Conservation (phyloP, 1,140 invertebrate species). For the Dryas iulia region DNA sequence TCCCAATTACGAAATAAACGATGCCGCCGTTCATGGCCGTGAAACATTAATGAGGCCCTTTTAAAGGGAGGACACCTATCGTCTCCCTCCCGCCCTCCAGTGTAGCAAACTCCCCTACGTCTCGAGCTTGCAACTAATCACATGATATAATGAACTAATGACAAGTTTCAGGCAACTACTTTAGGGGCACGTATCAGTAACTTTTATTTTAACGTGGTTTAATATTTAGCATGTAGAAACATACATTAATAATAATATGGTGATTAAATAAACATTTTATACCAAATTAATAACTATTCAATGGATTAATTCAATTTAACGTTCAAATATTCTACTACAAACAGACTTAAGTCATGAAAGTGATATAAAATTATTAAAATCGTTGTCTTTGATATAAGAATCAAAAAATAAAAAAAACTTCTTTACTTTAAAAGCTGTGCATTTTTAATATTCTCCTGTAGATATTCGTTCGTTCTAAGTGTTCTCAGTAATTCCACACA, state of each 20-base stretch:
- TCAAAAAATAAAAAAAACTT: not conserved
- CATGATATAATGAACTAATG: constrained; percentile 70
- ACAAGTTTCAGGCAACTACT: constrained; percentile 59
- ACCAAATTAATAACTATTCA: no score
- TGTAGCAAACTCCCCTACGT: constrained; percentile 12
- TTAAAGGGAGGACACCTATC: constrained; percentile 18
- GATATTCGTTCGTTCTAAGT: not conserved
- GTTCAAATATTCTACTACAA: no score
- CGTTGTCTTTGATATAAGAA: no score
- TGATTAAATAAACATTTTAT: no score
- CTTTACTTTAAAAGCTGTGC: not conserved
- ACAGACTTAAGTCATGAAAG: no score
- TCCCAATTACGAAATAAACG: constrained; percentile 67
- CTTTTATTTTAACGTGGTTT: constrained; percentile 10
- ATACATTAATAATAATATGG: no score
- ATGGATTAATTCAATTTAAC: no score
- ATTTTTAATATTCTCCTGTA: not conserved
- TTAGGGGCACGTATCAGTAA: constrained; percentile 23
- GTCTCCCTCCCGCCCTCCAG: constrained; percentile 8
- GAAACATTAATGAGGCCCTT: constrained; percentile 71
- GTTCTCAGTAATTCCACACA: not conserved
- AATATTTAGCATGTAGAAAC: no score
- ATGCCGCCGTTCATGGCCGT: constrained; percentile 53
- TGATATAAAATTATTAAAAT: no score
- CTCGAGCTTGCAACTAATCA: constrained; percentile 57